Percentiles rank a stretch among this genome's conserved stretches.
Conservation (phyloP, 2,888 invertebrate genomes). For the Tanypteryx hageni region DNA sequence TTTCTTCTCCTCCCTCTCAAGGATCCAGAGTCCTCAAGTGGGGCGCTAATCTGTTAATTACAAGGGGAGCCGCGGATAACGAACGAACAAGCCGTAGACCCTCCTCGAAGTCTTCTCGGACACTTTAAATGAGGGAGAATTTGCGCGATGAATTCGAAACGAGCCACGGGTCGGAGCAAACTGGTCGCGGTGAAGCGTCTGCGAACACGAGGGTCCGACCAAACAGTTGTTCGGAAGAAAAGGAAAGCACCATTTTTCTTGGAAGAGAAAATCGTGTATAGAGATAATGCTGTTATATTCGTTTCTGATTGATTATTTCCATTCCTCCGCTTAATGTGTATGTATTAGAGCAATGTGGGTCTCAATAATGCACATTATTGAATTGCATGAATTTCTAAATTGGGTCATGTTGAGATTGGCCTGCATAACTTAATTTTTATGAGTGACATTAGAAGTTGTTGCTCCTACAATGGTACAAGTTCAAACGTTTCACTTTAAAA, state of each 20-base stretch:
- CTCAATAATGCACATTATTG: no score
- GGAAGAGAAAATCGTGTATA: neutral
- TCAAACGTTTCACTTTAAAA: no score
- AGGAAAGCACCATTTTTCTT: neutral
- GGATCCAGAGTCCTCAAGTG: neutral
- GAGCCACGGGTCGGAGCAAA: neutral
- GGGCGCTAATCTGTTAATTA: constrained; percentile 25
- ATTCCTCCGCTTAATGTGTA: no score
- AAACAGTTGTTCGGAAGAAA: neutral
- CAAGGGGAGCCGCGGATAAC: neutral
- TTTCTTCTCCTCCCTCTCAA: neutral
- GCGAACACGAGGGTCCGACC: neutral
- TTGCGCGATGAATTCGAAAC: constrained; percentile 10
- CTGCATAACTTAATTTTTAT: no score
- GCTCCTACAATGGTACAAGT: no score
- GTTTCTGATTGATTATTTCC: no score
- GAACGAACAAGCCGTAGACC: neutral
- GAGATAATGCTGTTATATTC: no score
- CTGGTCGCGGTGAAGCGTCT: no score
- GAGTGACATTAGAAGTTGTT: no score
- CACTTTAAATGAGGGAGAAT: neutral
- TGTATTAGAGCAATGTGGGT: no score
- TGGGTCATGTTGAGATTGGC: no score
- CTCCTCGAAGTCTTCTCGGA: neutral
- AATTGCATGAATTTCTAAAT: no score